A percentile compares a stretch with the other conserved stretches of the same genome.
These are phyloP conservation scores for Latrodectus elegans DNA, from an alignment of 2,888 invertebrate genomes.

Conservation along the genomic window DNA sequence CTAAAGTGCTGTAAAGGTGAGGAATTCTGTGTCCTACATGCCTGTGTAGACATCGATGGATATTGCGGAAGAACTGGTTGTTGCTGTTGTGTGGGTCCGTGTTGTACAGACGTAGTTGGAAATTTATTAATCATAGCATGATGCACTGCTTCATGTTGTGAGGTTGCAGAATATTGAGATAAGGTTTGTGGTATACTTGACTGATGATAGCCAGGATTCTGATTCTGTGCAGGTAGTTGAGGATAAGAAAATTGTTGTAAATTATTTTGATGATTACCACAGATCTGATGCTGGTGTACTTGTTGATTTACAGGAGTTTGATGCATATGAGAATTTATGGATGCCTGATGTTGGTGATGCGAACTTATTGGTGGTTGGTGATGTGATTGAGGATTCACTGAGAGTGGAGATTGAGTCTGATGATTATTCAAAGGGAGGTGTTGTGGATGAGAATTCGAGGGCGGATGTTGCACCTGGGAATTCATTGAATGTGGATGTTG, in stretches of 20 bases:
- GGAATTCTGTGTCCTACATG: not conserved
- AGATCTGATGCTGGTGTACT: too few species aligned
- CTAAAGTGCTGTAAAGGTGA: too few species aligned
- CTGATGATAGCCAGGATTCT: not conserved
- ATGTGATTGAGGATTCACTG: not conserved
- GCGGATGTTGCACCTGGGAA: not conserved
- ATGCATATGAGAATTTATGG: not conserved
- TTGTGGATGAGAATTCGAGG: not conserved
- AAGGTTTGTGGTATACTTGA: not conserved
- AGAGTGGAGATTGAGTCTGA: not conserved
- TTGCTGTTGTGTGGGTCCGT: conserved; percentile 18
- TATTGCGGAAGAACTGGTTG: conserved; percentile 10
- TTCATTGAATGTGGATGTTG: not conserved
- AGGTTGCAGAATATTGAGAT: too few species aligned
- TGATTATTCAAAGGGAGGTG: not conserved
- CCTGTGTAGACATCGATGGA: too few species aligned
- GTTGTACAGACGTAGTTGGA: not conserved
- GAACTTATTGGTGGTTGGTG: not conserved
- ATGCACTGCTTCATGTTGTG: not conserved
- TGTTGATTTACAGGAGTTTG: not conserved
- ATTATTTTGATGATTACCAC: not conserved
- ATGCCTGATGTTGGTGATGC: not conserved
- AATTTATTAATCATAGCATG: not conserved
- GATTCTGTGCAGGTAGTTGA: too few species aligned
- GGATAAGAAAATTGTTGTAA: not conserved